Percentiles rank a stretch among this genome's conserved stretches.
These are phyloP conservation scores for Baccha elongata DNA, from an alignment of 2,888 invertebrate genomes.

Conservation along the genomic window DNA sequence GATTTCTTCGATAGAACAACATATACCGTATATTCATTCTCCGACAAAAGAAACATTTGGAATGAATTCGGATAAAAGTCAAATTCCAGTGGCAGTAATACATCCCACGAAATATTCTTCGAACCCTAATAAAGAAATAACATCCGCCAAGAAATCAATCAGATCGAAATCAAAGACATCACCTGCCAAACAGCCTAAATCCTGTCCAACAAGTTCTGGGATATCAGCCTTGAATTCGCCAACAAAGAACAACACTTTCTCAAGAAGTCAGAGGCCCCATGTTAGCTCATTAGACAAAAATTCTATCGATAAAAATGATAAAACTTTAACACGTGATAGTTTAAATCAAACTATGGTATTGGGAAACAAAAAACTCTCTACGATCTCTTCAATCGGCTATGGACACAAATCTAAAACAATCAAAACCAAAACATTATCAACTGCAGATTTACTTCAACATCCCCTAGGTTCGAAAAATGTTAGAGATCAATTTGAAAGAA, in stretches of 20 bases:
- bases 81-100: constrained; percentile 22
- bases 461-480: constrained; percentile 10
- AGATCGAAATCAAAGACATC: not conserved
- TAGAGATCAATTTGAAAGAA: constrained; percentile 19
- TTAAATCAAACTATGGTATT: not conserved
- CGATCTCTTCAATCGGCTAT: not conserved
- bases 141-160: no score
- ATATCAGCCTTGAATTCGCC: no score
- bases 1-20: not conserved
- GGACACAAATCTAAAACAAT: constrained; percentile 6
- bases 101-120: constrained; percentile 22
- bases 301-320: not conserved
- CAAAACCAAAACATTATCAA: constrained; percentile 27
- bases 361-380: not conserved
- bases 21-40: not conserved
- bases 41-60: not conserved
- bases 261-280: no score
- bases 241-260: not conserved
- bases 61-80: not conserved
- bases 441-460: constrained; percentile 5
- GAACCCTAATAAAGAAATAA: not conserved
- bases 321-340: not conserved
- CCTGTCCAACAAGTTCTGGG: not conserved
- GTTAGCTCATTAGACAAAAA: no score
- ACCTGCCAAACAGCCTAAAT: not conserved